Conservation (phyloP, 2,888 invertebrate species). For the Brachyopa scutellaris region DNA sequence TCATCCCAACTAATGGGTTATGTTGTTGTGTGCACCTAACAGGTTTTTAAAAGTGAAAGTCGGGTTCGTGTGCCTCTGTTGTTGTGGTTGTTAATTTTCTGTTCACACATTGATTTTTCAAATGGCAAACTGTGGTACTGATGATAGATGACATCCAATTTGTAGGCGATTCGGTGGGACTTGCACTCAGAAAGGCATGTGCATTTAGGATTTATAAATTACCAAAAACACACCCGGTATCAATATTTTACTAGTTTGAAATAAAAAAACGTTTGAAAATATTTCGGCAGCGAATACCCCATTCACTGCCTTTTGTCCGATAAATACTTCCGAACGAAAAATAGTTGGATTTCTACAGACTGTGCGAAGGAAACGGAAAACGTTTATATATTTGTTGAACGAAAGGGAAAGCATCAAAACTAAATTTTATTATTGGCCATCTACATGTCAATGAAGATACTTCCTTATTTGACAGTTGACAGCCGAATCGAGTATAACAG, state of each 20-base stretch:
- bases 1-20: constrained; percentile 41
- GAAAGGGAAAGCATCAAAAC: constrained; percentile 53
- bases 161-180: background rate
- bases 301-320: background rate
- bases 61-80: constrained; percentile 43
- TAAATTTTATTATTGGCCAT: constrained; percentile 10
- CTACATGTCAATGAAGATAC: background rate
- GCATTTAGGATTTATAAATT: too few species aligned
- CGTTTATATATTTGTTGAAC: constrained; percentile 2
- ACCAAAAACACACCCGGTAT: too few species aligned
- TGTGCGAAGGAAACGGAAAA: constrained; percentile 38
- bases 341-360: background rate
- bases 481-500: constrained; percentile 44
- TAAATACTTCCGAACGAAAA: background rate
- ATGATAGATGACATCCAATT: background rate
- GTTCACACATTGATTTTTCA: constrained; percentile 63
- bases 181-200: too few species aligned
- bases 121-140: constrained; percentile 26
- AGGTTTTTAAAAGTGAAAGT: constrained; percentile 72
- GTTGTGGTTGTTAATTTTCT: constrained; percentile 36
- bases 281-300: background rate
- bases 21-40: constrained; percentile 43
- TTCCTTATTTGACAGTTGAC: too few species aligned
- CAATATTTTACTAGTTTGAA: too few species aligned
- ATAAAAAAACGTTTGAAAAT: constrained; percentile 18